Evolutionary conservation across 1,140 invertebrate genomes (phyloP).

Genomic region (Ectropis grisescens): DNA sequence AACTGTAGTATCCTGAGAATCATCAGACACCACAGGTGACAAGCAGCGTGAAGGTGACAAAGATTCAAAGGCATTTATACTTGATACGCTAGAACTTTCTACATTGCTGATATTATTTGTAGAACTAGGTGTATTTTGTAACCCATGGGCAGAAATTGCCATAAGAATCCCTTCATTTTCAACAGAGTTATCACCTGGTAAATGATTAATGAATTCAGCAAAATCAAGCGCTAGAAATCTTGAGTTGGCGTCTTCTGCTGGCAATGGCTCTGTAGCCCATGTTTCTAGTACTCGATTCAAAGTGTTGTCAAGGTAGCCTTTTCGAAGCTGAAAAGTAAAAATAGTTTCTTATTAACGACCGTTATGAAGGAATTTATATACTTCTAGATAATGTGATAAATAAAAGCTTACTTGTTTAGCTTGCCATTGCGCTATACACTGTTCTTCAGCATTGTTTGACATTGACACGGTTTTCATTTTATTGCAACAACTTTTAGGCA

Average conservation of each 20-base stretch:
- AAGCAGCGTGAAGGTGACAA: too few species aligned
- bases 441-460: conserved; percentile 54
- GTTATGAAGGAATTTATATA: too few species aligned
- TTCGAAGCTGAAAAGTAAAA: conserved; percentile 64
- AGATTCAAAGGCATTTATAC: too few species aligned
- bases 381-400: too few species aligned
- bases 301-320: conserved; percentile 79
- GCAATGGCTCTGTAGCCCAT: conserved; percentile 68
- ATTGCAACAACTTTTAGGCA: conserved; percentile 15
- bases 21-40: too few species aligned
- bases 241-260: conserved; percentile 38
- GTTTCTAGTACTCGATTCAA: conserved; percentile 78
- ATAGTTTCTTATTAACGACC: conserved; percentile 1
- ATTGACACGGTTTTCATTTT: conserved; percentile 26
- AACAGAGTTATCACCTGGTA: conserved; percentile 69
- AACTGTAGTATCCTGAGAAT: too few species aligned
- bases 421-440: conserved; percentile 75
- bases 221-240: conserved; percentile 60
- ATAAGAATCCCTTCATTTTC: conserved; percentile 77
- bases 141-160: conserved; percentile 74
- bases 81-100: too few species aligned
- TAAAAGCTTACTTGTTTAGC: conserved; percentile 72
- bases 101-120: conserved; percentile 26
- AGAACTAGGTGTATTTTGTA: conserved; percentile 62
- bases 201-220: conserved; percentile 68